Base-by-base conservation (phyloP, 1,140 invertebrate species). In the Drosophila pallidifrons region DNA sequence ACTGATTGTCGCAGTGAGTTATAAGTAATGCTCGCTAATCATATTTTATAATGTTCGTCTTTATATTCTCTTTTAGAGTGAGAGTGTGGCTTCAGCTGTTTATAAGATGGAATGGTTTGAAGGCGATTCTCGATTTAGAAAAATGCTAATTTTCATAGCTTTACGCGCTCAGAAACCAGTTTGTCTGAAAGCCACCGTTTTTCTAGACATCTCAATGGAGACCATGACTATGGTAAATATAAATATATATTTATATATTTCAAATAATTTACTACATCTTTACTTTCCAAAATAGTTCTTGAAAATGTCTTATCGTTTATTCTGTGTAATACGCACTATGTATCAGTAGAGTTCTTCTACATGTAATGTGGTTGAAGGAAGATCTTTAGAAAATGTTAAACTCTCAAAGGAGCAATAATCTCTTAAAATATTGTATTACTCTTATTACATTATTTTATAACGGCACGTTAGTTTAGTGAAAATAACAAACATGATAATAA, bases 201-300 rank as follows among this genome's bases (percentile, higher is more conserved):
- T 81, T 30, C 47, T 85, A 0, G 20, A 30, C 6, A 60, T 85
- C 2, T 81, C 81, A 0, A 80, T 80, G 59, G 58, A 64, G 13
- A 85, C 81, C 1, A 74, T 85, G 73, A 72, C 79, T 2, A 71
- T 71, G 55, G 76, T 79, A 28, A 51, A 54, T 47, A 11, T 1
- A 5, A 13, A 4, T 43, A 11, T 1, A 30, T 2, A 51, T 11
- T 51, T 28, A 28, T 11, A 10, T 32, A 38, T n/a, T 16, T 25
- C 3, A 25, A 2, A 11, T 30, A 45, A 46, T 47, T 57, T 10
- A 7, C 15, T 15, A 49, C 13, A 38, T 45, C 35, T 38, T 3
- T 1, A 25, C 45, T 8, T 25, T 46, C 46, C 11, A 0, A 5
- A 45, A 15, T 38, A 77, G 75, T 73, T 77, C 11, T 7, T 77